phyloP scores from a whole-genome alignment of 2,797 vertebrate genomes.

The Sylvia borin region DNA sequence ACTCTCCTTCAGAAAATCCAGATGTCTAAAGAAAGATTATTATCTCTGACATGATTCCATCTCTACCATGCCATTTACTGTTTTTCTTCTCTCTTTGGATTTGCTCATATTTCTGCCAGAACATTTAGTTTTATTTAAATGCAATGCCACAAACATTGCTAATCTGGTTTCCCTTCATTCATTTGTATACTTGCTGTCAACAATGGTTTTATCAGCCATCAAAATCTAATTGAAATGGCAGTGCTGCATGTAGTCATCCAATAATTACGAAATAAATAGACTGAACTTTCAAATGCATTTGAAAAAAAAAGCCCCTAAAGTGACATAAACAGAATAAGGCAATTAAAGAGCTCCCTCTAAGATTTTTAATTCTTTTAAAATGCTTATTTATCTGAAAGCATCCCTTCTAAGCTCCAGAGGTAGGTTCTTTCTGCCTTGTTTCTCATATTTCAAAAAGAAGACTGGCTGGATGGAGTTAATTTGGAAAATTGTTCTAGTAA shows the following conservation, averaged over 20 bases:
- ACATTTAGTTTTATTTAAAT: slow-evolving; percentile 72
- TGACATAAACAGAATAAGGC: slow-evolving; percentile 68
- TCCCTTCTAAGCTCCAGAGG: slow-evolving; percentile 23
- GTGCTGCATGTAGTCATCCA: slow-evolving; percentile 61
- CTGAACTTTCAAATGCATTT: slow-evolving; percentile 72
- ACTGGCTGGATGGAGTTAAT: slow-evolving; percentile 10
- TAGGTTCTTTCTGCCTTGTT: slow-evolving; percentile 32
- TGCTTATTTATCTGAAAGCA: slow-evolving; percentile 53
- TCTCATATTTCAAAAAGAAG: neutral
- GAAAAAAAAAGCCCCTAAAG: slow-evolving; percentile 57
- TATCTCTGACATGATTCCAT: neutral
- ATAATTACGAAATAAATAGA: slow-evolving; percentile 75
- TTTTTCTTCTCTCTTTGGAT: slow-evolving; percentile 35
- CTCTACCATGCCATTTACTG: neutral
- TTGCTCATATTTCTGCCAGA: slow-evolving; percentile 42
- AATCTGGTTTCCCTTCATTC: slow-evolving; percentile 68
- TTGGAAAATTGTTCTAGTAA: slow-evolving; percentile 57
- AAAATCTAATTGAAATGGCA: slow-evolving; percentile 76
- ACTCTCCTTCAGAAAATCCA: slow-evolving; percentile 38
- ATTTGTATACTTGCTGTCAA: slow-evolving; percentile 67
- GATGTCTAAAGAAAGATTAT: slow-evolving; percentile 15
- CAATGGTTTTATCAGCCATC: slow-evolving; percentile 73
- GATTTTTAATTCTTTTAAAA: neutral
- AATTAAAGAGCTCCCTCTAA: slow-evolving; percentile 63
- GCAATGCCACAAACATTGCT: slow-evolving; percentile 57